A percentile compares a stretch with the other conserved stretches of the same genome.
Evolutionary conservation across 2,113 vertebrate genomes (phyloP).

Genomic region (Aspidoscelis tigris): DNA sequence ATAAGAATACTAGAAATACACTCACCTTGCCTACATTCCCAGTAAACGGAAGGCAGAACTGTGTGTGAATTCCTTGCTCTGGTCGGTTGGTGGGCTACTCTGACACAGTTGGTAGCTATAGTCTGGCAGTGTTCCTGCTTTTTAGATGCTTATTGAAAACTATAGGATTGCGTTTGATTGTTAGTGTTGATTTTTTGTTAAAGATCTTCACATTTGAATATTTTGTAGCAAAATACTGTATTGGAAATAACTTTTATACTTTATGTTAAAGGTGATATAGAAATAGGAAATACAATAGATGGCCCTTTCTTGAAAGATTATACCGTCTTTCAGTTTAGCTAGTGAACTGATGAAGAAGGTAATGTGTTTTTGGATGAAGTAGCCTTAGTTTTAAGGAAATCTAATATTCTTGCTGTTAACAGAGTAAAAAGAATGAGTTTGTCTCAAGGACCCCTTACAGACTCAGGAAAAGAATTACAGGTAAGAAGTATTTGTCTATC

Average conservation of each 20-base stretch:
- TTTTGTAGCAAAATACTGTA: too few relatives aligned
- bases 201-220: not conserved
- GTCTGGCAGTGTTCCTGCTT: not conserved
- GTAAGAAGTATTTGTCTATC: constrained; percentile 73
- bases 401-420: constrained; percentile 54
- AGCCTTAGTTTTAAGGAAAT: constrained; percentile 1
- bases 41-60: too few relatives aligned
- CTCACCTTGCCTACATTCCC: too few relatives aligned
- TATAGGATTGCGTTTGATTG: not conserved
- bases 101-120: too few relatives aligned
- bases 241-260: too few relatives aligned
- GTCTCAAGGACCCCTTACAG: constrained; percentile 85
- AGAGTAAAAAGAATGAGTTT: constrained; percentile 85
- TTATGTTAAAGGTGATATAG: not conserved
- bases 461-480: constrained; percentile 87
- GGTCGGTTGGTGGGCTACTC: too few relatives aligned
- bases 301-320: not conserved
- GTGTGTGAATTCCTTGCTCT: too few relatives aligned
- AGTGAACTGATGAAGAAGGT: not conserved
- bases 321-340: not conserved
- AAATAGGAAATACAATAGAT: not conserved
- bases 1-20: too few relatives aligned
- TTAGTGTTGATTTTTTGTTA: not conserved
- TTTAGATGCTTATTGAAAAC: not conserved
- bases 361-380: not conserved